Conservation (phyloP, 2,888 invertebrate genomes). For the Arrhopalites spinosus region DNA sequence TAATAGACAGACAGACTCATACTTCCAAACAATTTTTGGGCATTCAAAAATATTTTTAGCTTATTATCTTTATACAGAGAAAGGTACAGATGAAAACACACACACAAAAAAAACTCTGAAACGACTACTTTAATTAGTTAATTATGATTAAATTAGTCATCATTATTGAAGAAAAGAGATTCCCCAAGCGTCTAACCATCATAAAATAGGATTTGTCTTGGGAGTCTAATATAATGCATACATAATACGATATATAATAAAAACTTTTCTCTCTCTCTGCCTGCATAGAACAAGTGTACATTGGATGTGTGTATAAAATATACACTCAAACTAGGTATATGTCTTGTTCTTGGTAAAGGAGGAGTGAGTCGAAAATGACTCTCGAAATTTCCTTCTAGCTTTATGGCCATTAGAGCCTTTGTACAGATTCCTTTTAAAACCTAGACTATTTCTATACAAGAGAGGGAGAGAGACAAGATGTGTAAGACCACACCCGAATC, state of each 20-base stretch:
- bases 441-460: neutral
- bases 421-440: neutral
- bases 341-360: no score
- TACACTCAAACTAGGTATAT: no score
- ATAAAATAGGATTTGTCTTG: neutral
- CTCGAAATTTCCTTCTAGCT: no score
- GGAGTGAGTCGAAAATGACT: no score
- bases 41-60: no score
- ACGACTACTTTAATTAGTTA: conserved; percentile 18
- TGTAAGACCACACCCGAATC: conserved; percentile 28
- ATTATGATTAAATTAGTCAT: conserved; percentile 19
- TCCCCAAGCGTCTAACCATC: neutral
- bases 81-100: no score
- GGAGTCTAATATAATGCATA: no score
- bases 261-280: neutral
- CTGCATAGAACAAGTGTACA: neutral
- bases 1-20: neutral
- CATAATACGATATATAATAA: neutral
- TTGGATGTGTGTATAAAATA: no score
- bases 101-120: no score
- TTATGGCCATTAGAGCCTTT: neutral
- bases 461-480: conserved; percentile 8
- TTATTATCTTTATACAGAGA: no score
- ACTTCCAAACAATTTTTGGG: no score
- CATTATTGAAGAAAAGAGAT: neutral